Evolutionary conservation across 1,140 invertebrate genomes (phyloP), one percentile per base, ranked within the genome.

Genomic region (Sesamia nonagrioides): DNA sequence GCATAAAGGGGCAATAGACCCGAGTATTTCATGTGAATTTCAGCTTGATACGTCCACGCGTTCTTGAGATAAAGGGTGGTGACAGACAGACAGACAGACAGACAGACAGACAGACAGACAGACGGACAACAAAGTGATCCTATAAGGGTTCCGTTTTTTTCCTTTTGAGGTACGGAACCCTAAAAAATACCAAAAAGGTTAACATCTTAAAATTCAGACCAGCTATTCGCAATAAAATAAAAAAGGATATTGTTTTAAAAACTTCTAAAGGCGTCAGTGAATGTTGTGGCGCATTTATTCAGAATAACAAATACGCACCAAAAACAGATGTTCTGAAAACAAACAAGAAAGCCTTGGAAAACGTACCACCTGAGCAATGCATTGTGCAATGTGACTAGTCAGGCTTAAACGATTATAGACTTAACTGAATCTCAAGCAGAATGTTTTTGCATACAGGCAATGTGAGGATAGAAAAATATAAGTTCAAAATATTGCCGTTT

Each of bases 261-360:
- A 21, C 52, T 11, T 0, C 6, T 9, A 18, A 21, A 18, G 3
- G 33, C 21, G 54, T 33, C 54, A 58, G 54, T 27, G 54, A 58
- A 33, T 21, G 54, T 58, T 27, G 27, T 58, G 27, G 3, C 0
- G 54, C 9, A 58, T 13, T 15, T 15, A 21, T 4, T 33, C 21
- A 58, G 54, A 58, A 58, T 58, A 58, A 58, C 54, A 58, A 58
- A 21, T 58, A 58, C 11, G 54, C 33, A 15, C 21, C 33, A 58
- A 58, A 27, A 58, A 33, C 54, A 58, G 54, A 21, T 58, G 54
- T 58, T 58, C 9, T 33, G 13, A 58, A 58, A 58, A 58, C 54
- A 58, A 58, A 58, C 54, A 58, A 27, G 54, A 13, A 58, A 58
- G 54, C 54, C 21, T 58, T 58, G 54, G 54, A 58, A 58, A 58